Evolutionary conservation across 2,113 vertebrate genomes (phyloP).

Genomic region (Colaptes auratus): DNA sequence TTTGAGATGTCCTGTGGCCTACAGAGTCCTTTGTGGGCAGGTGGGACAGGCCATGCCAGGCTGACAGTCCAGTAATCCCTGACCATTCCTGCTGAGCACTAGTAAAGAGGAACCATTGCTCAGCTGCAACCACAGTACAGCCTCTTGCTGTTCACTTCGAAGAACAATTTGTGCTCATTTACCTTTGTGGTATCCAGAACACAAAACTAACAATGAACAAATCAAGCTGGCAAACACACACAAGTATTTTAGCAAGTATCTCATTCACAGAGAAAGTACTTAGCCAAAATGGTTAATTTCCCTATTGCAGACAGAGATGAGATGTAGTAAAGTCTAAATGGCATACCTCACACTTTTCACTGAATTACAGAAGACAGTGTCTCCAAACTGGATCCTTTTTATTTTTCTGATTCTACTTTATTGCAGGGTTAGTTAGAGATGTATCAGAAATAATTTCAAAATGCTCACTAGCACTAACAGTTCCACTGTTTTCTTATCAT

Average conservation of each 20-base stretch:
- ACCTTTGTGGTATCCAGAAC: not conserved
- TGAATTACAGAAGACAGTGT: not conserved
- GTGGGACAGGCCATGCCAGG: not conserved
- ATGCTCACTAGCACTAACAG: not conserved
- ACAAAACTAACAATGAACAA: accelerated
- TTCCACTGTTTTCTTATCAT: not conserved
- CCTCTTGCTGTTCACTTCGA: not conserved
- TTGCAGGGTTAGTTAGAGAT: not conserved
- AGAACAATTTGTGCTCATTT: not conserved
- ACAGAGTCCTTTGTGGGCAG: not conserved
- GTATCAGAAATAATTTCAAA: not conserved
- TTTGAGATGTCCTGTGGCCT: not conserved
- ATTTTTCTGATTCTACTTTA: not conserved
- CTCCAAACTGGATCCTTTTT: not conserved
- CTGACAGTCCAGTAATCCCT: not conserved
- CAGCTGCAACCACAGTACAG: not conserved
- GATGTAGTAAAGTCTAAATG: not conserved
- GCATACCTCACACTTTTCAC: not conserved
- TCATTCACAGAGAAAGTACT: not conserved
- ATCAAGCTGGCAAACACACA: not conserved
- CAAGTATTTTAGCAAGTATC: not conserved
- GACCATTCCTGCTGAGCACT: not conserved
- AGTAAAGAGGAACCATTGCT: not conserved
- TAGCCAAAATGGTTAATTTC: not conserved
- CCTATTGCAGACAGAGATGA: not conserved